Base-by-base conservation (phyloP, 2,888 invertebrate species). In the Blastobasis lacticolella region DNA sequence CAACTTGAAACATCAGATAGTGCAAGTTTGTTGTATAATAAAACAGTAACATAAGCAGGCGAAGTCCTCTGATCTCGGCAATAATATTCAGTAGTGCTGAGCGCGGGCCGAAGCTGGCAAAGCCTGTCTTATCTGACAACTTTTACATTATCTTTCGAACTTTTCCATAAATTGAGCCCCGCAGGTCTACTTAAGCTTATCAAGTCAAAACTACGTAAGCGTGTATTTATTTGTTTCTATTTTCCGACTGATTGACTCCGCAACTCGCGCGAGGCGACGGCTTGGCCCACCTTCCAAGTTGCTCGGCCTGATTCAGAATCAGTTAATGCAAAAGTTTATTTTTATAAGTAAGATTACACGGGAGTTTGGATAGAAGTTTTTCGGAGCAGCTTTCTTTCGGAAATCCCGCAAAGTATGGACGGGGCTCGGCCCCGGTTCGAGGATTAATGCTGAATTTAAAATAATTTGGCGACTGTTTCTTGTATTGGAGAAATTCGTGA, bases 291-390 rank as follows among this genome's bases (percentile, higher is more conserved):
- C 81, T 83, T 71, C 68, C 63, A 54, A 81, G 69, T 82, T 81
- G 63, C 63, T 71, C 75, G 67, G 71, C 76, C 79, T 82, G 81
- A 87, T 86, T 85, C 86, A 74, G 84, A 86, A 86, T 86, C 88
- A 82, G 88, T 87, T 88, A 89, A 89, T 88, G 89, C 75, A 88
- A 87, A 89, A 89, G 89, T 89, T 89, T 89, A 88, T 88, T 88
- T 88, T 89, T 88, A 88, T 89, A 89, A 89, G 89, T 88, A 83
- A 88, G 89, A 88, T 89, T 89, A 88, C 84, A 84, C 80, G 75
- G 70, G 80, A 81, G 79, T 81, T 82, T 62, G 75, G 75, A 75
- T 78, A 73, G 74, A 85, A 88, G 75, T 86, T 86, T 76, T 73
- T 69, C 69, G 71, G 72, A 81, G 79, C 80, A 75, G 82, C 81